Conservation (phyloP, 2,113 vertebrate genomes). For the Chaenogobius annularis region DNA sequence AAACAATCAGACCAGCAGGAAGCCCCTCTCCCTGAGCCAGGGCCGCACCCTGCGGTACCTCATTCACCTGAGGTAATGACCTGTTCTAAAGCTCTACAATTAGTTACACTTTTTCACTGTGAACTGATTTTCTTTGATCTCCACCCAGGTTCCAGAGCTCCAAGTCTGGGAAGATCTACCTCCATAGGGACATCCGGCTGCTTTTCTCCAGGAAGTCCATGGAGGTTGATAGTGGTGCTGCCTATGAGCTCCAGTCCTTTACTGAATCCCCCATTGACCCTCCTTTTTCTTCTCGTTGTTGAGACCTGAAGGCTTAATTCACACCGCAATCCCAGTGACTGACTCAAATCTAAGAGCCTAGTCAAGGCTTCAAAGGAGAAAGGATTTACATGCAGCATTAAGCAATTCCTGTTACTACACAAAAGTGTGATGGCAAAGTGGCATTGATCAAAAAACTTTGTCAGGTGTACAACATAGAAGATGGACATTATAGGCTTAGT, state of each 20-base stretch:
- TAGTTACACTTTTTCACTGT: background rate
- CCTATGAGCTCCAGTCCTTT: slow-evolving; percentile 98
- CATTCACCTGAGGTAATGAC: slow-evolving; percentile 92
- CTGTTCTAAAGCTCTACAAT: background rate
- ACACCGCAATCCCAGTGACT: slow-evolving; percentile 45
- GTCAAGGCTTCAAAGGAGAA: background rate
- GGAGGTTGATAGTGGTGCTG: slow-evolving; percentile 99
- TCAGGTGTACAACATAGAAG: slow-evolving; percentile 24
- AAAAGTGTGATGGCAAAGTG: slow-evolving; percentile 9
- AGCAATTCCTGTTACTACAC: slow-evolving; percentile 33
- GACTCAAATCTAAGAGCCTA: slow-evolving; percentile 27
- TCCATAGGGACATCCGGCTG: slow-evolving; percentile 97
- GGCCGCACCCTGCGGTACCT: slow-evolving; percentile 97
- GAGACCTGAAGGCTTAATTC: slow-evolving; percentile 59
- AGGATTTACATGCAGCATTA: background rate
- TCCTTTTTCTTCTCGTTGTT: slow-evolving; percentile 93
- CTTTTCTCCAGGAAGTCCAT: slow-evolving; percentile 99
- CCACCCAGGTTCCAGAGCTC: slow-evolving; percentile 97
- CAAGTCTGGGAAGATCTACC: slow-evolving; percentile 99
- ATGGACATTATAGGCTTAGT: slow-evolving; percentile 14
- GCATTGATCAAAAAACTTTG: slow-evolving; percentile 30
- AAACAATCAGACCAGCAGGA: slow-evolving; percentile 84
- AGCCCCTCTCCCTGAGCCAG: slow-evolving; percentile 79
- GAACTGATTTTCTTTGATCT: background rate
- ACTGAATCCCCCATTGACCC: slow-evolving; percentile 95